Conservation (phyloP, 2,113 vertebrate species). For the Neofelis nebulosa region DNA sequence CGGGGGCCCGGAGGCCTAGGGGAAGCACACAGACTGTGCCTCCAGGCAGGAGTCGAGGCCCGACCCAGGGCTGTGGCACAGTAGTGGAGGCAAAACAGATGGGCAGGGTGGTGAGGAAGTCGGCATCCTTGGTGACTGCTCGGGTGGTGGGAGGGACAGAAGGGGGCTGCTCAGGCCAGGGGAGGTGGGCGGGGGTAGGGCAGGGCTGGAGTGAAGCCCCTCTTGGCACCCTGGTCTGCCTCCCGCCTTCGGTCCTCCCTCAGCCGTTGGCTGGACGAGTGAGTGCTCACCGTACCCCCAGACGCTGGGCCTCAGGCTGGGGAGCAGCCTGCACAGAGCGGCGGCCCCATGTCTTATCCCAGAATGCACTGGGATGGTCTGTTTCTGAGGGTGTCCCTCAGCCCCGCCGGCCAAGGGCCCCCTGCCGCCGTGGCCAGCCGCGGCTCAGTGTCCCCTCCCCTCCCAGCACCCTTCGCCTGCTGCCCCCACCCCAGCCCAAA, state of each 20-base stretch:
- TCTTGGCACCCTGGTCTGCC: background rate
- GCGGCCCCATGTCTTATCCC: background rate
- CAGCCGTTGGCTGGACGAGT: background rate
- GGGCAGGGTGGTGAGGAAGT: background rate
- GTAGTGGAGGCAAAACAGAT: background rate
- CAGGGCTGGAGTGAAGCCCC: background rate
- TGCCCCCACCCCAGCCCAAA: background rate
- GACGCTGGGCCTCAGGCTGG: background rate
- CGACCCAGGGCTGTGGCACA: background rate
- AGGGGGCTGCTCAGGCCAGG: background rate
- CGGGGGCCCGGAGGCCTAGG: background rate
- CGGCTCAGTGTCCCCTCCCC: background rate
- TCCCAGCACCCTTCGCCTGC: background rate
- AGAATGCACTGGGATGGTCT: accelerated
- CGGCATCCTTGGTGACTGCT: background rate
- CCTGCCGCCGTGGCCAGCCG: background rate
- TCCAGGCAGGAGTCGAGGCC: background rate
- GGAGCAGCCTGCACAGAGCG: background rate
- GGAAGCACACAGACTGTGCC: accelerated
- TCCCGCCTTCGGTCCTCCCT: background rate
- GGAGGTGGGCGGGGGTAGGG: background rate
- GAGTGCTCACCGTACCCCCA: background rate
- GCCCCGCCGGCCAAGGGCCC: background rate
- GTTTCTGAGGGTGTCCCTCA: background rate
- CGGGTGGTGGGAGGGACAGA: accelerated